Evolutionary conservation across 2,113 vertebrate genomes (phyloP), one percentile per base, ranked within the genome.

Genomic region (Macrotis lagotis): DNA sequence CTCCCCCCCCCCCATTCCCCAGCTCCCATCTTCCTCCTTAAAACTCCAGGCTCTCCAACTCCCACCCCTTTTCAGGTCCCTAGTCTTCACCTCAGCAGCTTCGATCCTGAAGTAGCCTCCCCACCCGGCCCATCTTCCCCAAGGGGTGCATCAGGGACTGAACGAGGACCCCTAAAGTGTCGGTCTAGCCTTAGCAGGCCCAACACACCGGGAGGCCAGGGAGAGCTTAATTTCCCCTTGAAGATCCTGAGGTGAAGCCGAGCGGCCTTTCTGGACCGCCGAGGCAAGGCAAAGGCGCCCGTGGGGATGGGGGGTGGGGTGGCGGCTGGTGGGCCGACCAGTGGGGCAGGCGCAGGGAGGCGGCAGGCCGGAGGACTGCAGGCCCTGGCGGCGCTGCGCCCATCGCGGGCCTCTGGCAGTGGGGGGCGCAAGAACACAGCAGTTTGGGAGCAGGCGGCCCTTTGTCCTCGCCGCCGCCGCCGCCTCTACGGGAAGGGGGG

Each of bases 341-440:
- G 1, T 19, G 66, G 12, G 50, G 37, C 8, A 0, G 50, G 4
- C 11, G 0, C 66, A 14, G 5, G 2, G 48, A 3, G 31, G 0
- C 1, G 0, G 24, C 19, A 47, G 59, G 37, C 47, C 12, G 51
- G 0, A 37, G 55, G 96, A 53, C 0, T 50, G 95, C 11, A 49
- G 53, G 94, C 50, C 93, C 31, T n/a, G 59, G 37, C 51, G 1
- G 25, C 26, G 89, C 44, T 91, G 97, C 98, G 98, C 98, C 98
- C 97, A 98, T 98, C 98, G 97, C 98, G 97, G 97, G 97, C 97
- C 97, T 92, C 96, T 97, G 98, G 98, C 98, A 98, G 98, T 98
- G 96, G 98, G 98, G 98, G 98, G 98, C 98, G 98, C 98, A 99
- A 98, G 98, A 96, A 98, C 98, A 98, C 98, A 99, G 98, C 98